Evolutionary conservation across 2,797 vertebrate species (phyloP).

Genomic region (Anableps anableps): DNA sequence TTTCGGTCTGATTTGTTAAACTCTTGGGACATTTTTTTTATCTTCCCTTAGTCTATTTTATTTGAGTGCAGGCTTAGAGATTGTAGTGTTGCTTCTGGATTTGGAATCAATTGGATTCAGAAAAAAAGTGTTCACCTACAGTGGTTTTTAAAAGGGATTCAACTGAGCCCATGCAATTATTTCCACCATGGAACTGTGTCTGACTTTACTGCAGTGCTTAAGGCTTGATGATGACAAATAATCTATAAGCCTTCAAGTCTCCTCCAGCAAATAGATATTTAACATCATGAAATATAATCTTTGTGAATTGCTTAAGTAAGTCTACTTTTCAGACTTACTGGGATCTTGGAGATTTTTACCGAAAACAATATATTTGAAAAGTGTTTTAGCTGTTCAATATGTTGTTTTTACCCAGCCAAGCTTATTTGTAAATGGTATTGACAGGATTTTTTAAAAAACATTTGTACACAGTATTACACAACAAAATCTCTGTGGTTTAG

Average conservation of each 20-base stretch:
- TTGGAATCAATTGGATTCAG: background rate
- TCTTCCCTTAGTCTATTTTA: background rate
- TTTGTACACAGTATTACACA: background rate
- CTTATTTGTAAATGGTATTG: background rate
- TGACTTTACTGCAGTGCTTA: constrained; percentile 8
- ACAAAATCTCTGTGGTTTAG: background rate
- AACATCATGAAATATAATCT: background rate
- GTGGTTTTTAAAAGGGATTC: background rate
- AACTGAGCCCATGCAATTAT: background rate
- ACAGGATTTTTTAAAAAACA: background rate
- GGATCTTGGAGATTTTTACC: background rate
- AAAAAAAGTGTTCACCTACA: background rate
- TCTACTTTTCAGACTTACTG: constrained; percentile 1
- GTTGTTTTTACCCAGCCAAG: background rate
- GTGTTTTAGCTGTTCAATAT: background rate
- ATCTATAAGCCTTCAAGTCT: constrained; percentile 2
- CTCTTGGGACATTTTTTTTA: background rate
- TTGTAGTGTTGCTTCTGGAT: background rate
- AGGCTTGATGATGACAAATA: constrained; percentile 6
- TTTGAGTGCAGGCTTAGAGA: background rate
- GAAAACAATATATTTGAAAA: background rate
- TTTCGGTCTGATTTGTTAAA: background rate
- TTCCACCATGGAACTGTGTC: background rate
- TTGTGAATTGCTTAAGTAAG: background rate
- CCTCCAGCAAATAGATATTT: background rate